These are phyloP conservation scores for Mormoops blainvillei DNA, from an alignment of 2,113 vertebrate genomes.

Conservation along the genomic window DNA sequence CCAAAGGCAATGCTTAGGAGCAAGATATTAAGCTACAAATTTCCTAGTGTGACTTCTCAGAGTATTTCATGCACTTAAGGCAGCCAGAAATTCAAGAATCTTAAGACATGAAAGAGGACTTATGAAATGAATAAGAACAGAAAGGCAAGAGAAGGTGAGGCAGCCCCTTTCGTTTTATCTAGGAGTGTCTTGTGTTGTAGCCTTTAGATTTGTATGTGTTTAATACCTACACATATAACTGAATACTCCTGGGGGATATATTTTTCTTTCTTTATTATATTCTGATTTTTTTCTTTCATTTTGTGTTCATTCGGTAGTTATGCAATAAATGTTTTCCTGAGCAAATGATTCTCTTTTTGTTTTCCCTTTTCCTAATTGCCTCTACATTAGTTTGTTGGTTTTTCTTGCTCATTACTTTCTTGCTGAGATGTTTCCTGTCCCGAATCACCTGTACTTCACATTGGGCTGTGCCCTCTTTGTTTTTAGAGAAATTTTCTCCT, in stretches of 20 bases:
- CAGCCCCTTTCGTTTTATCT: background rate
- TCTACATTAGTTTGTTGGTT: background rate
- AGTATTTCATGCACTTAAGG: background rate
- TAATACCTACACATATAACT: background rate
- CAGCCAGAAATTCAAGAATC: background rate
- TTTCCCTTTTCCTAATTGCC: background rate
- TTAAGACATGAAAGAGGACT: background rate
- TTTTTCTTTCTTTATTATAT: background rate
- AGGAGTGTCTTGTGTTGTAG: background rate
- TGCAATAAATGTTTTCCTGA: background rate
- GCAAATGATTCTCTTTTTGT: background rate
- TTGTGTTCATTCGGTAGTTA: background rate
- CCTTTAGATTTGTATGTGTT: background rate
- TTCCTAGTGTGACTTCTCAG: background rate
- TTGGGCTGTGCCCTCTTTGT: background rate
- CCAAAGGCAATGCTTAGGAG: background rate
- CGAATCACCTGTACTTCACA: background rate
- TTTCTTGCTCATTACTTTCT: background rate
- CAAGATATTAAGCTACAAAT: background rate
- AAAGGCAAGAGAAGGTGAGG: background rate
- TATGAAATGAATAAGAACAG: background rate
- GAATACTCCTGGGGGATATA: background rate
- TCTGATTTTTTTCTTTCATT: background rate
- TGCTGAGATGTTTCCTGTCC: background rate
- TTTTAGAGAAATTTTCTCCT: background rate